Conservation (phyloP, 2,113 vertebrate genomes). For the Turnix velox region DNA sequence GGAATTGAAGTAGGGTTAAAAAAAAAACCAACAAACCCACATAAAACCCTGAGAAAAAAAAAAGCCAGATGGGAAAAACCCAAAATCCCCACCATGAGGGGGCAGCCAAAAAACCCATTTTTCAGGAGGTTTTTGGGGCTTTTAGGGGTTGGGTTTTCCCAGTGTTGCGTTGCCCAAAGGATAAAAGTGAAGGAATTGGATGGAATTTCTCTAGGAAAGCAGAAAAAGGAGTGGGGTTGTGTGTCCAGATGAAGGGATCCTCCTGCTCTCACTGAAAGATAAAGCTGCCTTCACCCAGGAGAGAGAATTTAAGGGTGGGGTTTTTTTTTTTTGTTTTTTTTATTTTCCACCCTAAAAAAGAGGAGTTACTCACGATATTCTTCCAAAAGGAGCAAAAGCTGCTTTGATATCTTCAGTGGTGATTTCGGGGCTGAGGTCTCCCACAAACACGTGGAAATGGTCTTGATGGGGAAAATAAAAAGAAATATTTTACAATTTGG, state of each 20-base stretch:
- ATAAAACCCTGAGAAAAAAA: too few relatives aligned
- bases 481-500: slow-evolving; percentile 34
- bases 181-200: not conserved
- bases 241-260: not conserved
- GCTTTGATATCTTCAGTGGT: slow-evolving; percentile 98
- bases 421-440: slow-evolving; percentile 98
- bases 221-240: not conserved
- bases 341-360: too few relatives aligned
- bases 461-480: slow-evolving; percentile 74
- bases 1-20: not conserved
- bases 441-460: slow-evolving; percentile 99
- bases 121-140: too few relatives aligned
- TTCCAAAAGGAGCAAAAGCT: slow-evolving; percentile 95
- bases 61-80: too few relatives aligned
- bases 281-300: not conserved
- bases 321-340: too few relatives aligned
- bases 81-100: too few relatives aligned
- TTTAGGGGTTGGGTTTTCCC: not conserved
- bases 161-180: not conserved
- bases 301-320: not conserved
- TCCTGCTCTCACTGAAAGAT: not conserved
- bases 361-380: slow-evolving; percentile 98
- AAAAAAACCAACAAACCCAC: not conserved
- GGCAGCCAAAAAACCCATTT: too few relatives aligned
- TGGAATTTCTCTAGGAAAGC: not conserved